Base-by-base conservation (phyloP, 2,888 invertebrate genomes). In the Lochmaea crataegi region DNA sequence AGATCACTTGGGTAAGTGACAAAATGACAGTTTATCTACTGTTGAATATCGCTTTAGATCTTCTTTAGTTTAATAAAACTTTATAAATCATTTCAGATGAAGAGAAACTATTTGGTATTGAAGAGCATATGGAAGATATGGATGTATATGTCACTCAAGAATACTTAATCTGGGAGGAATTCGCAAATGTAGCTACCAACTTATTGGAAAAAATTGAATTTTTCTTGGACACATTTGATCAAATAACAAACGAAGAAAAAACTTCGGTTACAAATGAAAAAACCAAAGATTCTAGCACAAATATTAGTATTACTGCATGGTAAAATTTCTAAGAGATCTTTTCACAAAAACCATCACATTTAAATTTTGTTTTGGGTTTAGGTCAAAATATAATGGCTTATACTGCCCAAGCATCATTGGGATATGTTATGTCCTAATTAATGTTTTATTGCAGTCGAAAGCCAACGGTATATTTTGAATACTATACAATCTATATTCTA, bases 161-260 rank as follows among this genome's bases (percentile, higher is more conserved):
- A 75, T 87, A 86, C 77, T 80, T 87, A 56, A 82, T 91, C 12
- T 94, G 94, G 94, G 94, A 94, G 84, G 93, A 93, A 81, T 91
- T 94, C 81, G 92, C 93, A 1, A 89, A 90, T 18, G 93, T 94
- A 0, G 94, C 93, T 0, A 91, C 93, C 56, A 94, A 94, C 80
- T 86, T 94, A 73, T 83, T 94, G 76, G 93, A 94, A 82, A 90
- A 90, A 80, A 87, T 92, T 41, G 89, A 90, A 79, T 84, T 85
- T 73, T 87, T 87, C 77, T 79, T 87, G 53, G 87, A 87, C 61
- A 84, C 84, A 4, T 83, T 85, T 66, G 86, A 86, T 71, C 84
- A 85, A 76, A 80, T 84, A 16, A 81, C 84, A 74, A 76, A 82
- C 61, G 82, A 82, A 65, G 76, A 79, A 41, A 78, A 79, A 63